phyloP scores from a whole-genome alignment of 2,113 vertebrate species.

The Anoplopoma fimbria region DNA sequence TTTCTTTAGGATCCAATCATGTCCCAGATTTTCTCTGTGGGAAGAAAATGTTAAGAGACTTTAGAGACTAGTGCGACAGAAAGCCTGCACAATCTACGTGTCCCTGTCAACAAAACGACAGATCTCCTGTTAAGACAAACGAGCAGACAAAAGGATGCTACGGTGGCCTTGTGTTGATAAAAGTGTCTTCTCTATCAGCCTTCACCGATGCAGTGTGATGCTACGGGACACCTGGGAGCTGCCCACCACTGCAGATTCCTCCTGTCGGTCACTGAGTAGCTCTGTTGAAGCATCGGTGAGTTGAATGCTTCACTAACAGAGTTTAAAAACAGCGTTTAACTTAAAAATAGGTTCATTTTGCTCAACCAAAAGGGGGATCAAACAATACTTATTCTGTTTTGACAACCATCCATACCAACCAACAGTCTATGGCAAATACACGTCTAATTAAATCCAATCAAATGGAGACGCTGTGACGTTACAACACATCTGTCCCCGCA shows the following conservation, averaged over 20 bases:
- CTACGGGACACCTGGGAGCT: not conserved
- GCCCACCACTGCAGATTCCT: not conserved
- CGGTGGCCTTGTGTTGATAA: not conserved
- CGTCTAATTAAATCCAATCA: slow-evolving; percentile 46
- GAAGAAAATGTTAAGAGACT: not conserved
- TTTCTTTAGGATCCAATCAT: not conserved
- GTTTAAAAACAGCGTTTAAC: not conserved
- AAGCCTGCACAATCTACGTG: not conserved
- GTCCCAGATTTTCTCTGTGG: not conserved
- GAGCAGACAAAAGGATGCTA: not conserved
- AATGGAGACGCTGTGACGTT: slow-evolving; percentile 8
- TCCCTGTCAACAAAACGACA: not conserved
- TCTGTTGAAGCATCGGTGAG: not conserved
- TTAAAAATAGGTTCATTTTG: not conserved
- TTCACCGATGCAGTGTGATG: not conserved
- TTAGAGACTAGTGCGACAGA: not conserved
- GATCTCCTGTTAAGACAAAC: not conserved
- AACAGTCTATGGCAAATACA: slow-evolving; percentile 3
- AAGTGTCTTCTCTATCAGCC: not conserved
- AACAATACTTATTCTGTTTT: not conserved
- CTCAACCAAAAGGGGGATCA: not conserved
- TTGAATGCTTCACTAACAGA: not conserved
- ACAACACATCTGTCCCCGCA: slow-evolving; percentile 26
- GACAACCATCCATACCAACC: not conserved
- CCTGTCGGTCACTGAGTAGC: not conserved